Percentiles rank a stretch among this genome's conserved stretches.
These are phyloP conservation scores for Hyphantria cunea DNA, from an alignment of 1,140 invertebrate species.

Conservation along the genomic window DNA sequence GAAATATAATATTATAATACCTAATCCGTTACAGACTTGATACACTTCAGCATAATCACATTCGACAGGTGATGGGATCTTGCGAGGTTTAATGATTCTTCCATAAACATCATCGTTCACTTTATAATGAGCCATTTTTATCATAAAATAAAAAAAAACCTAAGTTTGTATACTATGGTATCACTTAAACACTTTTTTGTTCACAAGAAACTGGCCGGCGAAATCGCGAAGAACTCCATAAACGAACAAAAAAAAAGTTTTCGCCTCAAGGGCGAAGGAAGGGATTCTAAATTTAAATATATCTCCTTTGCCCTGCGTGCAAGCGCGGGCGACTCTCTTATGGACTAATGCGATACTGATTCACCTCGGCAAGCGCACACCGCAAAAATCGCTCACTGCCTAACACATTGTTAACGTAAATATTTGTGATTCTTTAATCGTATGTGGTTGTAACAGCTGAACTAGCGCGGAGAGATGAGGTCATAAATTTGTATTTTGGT, in stretches of 20 bases:
- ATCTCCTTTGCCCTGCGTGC: slow-evolving; percentile 47
- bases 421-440: slow-evolving; percentile 49
- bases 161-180: slow-evolving; percentile 23
- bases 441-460: slow-evolving; percentile 22
- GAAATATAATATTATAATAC: slow-evolving; percentile 42
- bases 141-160: slow-evolving; percentile 25
- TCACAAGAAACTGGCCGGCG: slow-evolving; percentile 48
- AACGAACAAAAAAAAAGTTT: slow-evolving; percentile 46
- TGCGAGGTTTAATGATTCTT: slow-evolving; percentile 67
- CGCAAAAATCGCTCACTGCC: slow-evolving; percentile 66
- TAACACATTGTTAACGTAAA: slow-evolving; percentile 73
- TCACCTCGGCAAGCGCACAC: slow-evolving; percentile 63
- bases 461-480: slow-evolving; percentile 11
- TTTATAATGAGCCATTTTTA: slow-evolving; percentile 63
- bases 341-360: slow-evolving; percentile 77
- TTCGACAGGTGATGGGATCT: slow-evolving; percentile 46
- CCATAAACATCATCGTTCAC: slow-evolving; percentile 75
- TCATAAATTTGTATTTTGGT: slow-evolving; percentile 28
- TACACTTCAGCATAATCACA: slow-evolving; percentile 69
- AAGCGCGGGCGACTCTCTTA: slow-evolving; percentile 70
- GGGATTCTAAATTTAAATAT: slow-evolving; percentile 75
- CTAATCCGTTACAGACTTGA: slow-evolving; percentile 66
- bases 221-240: slow-evolving; percentile 46
- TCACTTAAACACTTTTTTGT: slow-evolving; percentile 17
- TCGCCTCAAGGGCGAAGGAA: slow-evolving; percentile 49